Evolutionary conservation across 1,140 invertebrate genomes (phyloP).

Genomic region (Ruditapes philippinarum): DNA sequence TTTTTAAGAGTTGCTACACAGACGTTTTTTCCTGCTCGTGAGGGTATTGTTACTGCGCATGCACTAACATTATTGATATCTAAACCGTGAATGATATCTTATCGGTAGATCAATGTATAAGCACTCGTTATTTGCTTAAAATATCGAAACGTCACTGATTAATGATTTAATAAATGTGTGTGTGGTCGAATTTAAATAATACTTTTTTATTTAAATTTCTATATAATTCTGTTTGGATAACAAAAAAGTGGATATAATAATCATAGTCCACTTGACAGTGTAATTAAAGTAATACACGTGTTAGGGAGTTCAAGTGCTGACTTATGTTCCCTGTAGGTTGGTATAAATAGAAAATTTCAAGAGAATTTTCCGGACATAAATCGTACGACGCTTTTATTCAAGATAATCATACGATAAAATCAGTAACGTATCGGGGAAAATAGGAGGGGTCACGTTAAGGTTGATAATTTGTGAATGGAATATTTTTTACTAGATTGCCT

Average conservation of each 20-base stretch:
- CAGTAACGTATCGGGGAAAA: background rate
- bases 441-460: background rate
- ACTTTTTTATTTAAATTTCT: too few species aligned
- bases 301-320: background rate
- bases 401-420: background rate
- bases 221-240: too few species aligned
- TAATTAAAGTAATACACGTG: background rate
- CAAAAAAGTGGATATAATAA: too few species aligned
- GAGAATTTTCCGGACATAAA: background rate
- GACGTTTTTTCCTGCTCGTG: background rate
- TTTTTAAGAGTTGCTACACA: background rate
- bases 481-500: background rate
- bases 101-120: slow-evolving; percentile 3
- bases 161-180: background rate
- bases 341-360: too few species aligned
- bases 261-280: too few species aligned
- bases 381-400: background rate
- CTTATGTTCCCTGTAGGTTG: too few species aligned
- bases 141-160: background rate
- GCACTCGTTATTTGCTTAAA: background rate
- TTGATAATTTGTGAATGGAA: background rate
- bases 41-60: background rate
- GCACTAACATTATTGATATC: background rate
- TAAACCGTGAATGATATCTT: slow-evolving; percentile 4
- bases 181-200: background rate